phyloP scores from a whole-genome alignment of 2,888 invertebrate species.

The Portevinia maculata region DNA sequence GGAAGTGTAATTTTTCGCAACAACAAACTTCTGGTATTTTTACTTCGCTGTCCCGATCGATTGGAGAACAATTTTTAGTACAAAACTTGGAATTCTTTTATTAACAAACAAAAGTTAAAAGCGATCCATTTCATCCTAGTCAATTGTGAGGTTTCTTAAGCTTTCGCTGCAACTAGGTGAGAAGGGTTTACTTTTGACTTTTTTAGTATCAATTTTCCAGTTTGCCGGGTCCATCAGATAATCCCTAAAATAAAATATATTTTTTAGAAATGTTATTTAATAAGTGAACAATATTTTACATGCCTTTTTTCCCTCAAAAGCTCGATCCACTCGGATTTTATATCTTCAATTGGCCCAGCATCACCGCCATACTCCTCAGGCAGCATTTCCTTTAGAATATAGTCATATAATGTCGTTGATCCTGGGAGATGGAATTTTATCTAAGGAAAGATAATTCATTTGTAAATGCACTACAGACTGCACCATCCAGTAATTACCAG shows the following conservation, averaged over 20 bases:
- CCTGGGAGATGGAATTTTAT: constrained; percentile 88
- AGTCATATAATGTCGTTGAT: constrained; percentile 86
- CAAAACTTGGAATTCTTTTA: constrained; percentile 20
- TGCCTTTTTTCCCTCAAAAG: constrained; percentile 86
- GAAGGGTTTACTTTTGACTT: constrained; percentile 38
- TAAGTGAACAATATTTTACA: constrained; percentile 80
- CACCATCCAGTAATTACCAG: constrained; percentile 83
- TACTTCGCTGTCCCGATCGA: constrained; percentile 15
- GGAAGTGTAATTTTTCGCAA: constrained; percentile 25
- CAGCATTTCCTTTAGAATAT: constrained; percentile 86
- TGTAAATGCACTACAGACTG: not conserved
- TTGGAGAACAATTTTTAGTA: constrained; percentile 4
- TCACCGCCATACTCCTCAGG: constrained; percentile 89
- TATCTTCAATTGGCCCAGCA: constrained; percentile 85
- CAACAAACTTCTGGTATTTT: not conserved
- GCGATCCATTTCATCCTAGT: constrained; percentile 15
- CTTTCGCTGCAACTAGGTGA: constrained; percentile 21
- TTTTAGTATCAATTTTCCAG: constrained; percentile 83
- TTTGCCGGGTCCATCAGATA: constrained; percentile 84
- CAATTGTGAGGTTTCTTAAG: constrained; percentile 38
- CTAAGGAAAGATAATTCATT: constrained; percentile 82
- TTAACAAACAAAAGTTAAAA: constrained; percentile 11
- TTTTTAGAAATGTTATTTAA: constrained; percentile 38
- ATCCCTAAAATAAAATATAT: constrained; percentile 82
- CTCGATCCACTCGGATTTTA: constrained; percentile 86